phyloP scores from a whole-genome alignment of 2,888 invertebrate species.

The Oscheius sp. region DNA sequence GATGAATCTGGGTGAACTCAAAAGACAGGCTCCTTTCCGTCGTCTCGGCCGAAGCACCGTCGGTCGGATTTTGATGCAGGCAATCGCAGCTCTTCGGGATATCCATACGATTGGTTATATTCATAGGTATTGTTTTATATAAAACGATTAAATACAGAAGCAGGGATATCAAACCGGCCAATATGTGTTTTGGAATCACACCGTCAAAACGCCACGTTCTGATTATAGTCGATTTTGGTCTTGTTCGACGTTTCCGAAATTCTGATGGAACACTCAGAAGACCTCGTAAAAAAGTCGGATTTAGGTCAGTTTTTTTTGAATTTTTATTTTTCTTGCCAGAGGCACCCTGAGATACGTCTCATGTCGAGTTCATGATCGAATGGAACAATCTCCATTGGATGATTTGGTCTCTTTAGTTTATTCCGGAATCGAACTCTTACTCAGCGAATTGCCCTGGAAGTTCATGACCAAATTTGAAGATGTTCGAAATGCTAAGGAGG shows the following conservation, averaged over 20 bases:
- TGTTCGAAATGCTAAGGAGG: constrained; percentile 42
- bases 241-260: constrained; percentile 51
- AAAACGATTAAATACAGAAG: no score
- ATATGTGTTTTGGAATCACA: constrained; percentile 59
- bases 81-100: constrained; percentile 9
- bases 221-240: constrained; percentile 53
- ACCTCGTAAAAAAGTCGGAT: constrained; percentile 45
- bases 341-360: constrained; percentile 65
- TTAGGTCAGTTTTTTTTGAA: constrained; percentile 19
- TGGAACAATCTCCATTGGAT: constrained; percentile 51
- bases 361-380: constrained; percentile 45
- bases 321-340: constrained; percentile 32
- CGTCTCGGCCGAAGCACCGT: constrained; percentile 44
- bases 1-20: constrained; percentile 58
- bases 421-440: constrained; percentile 45
- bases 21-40: constrained; percentile 49
- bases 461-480: constrained; percentile 32
- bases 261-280: constrained; percentile 42
- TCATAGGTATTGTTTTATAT: no score
- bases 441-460: constrained; percentile 53
- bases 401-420: constrained; percentile 52
- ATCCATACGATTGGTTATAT: constrained; percentile 46
- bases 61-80: constrained; percentile 45
- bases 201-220: constrained; percentile 46
- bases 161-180: constrained; percentile 56